These are phyloP conservation scores for Balanococcus diminutus DNA, from an alignment of 2,888 invertebrate species.

Conservation along the genomic window DNA sequence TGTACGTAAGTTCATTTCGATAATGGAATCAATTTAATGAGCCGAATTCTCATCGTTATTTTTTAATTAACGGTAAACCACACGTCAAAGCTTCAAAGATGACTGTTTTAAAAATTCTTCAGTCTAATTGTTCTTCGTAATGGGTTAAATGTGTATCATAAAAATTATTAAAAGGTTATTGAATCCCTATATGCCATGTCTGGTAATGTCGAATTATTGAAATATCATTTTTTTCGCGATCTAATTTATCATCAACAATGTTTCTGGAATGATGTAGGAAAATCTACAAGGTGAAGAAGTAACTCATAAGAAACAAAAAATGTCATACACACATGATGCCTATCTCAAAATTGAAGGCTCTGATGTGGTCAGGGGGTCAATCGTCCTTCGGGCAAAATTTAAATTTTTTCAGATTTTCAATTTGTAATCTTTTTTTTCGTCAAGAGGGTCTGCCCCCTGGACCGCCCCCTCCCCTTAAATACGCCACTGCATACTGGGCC, in stretches of 20 bases:
- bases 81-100: slow-evolving; percentile 1
- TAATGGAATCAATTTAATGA: slow-evolving; percentile 51
- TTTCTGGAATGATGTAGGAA: neutral
- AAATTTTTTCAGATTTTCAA: no score
- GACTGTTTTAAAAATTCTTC: neutral
- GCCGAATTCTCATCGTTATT: slow-evolving; percentile 51
- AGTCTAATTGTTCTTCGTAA: slow-evolving; percentile 7
- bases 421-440: no score
- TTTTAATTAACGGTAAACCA: slow-evolving; percentile 50
- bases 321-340: no score
- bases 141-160: slow-evolving; percentile 21
- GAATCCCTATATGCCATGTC: no score
- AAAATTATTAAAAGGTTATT: slow-evolving; percentile 28
- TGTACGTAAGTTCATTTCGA: slow-evolving; percentile 19
- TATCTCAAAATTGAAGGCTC: no score
- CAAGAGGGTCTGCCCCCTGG: no score
- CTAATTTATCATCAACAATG: slow-evolving; percentile 7
- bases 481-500: no score
- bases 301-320: no score
- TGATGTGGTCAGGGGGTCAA: no score
- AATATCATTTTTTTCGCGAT: neutral
- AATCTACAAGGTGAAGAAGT: no score
- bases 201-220: neutral
- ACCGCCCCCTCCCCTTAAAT: no score
- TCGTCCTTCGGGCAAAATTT: no score